These are phyloP conservation scores for Agrotis puta DNA, from an alignment of 2,888 invertebrate genomes.

Conservation along the genomic window DNA sequence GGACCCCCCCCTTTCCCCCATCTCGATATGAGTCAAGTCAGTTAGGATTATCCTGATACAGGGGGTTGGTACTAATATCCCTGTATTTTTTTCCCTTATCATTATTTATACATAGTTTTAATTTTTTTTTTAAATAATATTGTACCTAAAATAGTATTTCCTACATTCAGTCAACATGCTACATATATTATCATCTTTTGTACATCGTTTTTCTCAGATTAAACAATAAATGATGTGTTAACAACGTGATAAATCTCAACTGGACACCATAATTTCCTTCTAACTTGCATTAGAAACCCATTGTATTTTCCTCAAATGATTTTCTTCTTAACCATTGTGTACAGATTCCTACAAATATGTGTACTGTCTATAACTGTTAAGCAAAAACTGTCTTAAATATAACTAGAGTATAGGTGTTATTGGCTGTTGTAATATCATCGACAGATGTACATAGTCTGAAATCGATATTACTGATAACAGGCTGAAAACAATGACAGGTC, in stretches of 20 bases:
- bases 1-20: no score
- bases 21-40: no score
- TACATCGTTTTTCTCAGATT: no score
- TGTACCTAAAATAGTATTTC: no score
- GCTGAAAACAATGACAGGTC: conserved; percentile 58
- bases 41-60: no score
- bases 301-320: conserved; percentile 26
- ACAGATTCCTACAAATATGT: conserved; percentile 2
- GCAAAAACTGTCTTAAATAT: not conserved
- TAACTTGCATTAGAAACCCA: not conserved
- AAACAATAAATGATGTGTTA: no score
- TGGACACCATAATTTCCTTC: not conserved
- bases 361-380: not conserved
- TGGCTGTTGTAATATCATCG: conserved; percentile 8
- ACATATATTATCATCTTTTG: not conserved
- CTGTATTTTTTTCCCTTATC: no score
- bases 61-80: no score
- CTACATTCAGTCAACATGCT: not conserved
- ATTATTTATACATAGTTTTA: no score
- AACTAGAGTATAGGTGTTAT: conserved; percentile 5
- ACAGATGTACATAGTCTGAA: conserved; percentile 42
- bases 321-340: conserved; percentile 17
- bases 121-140: no score
- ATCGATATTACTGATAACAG: conserved; percentile 70
- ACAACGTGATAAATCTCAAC: conserved; percentile 1